Percentiles rank a stretch among this genome's conserved stretches.
phyloP scores from a whole-genome alignment of 2,797 vertebrate genomes.

The Poeciliopsis presidionis region DNA sequence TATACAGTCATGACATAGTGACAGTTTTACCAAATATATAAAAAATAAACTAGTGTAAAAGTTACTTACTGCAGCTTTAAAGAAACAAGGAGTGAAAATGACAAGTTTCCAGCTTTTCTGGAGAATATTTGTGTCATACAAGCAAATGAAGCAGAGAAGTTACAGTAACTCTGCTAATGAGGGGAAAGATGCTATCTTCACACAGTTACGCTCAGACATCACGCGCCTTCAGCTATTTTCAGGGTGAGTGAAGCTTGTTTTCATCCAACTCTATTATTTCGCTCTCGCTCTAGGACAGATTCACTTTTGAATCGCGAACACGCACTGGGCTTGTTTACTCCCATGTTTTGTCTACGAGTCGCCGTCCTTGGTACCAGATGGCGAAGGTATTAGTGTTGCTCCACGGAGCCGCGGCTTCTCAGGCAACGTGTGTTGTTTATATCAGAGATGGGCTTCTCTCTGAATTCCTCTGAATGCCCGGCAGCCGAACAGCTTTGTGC shows the following conservation, averaged over 20 bases:
- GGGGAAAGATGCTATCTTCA: slow-evolving; percentile 39
- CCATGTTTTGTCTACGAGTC: slow-evolving; percentile 13
- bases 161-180: slow-evolving; percentile 15
- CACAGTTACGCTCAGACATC: slow-evolving; percentile 14
- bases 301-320: slow-evolving; percentile 25
- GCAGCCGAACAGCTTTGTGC: neutral
- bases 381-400: slow-evolving; percentile 6
- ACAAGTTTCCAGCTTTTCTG: neutral
- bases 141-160: slow-evolving; percentile 5
- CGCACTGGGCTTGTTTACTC: neutral
- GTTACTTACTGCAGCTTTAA: neutral
- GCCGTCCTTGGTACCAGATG: slow-evolving; percentile 18
- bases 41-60: too few species aligned
- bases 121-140: neutral
- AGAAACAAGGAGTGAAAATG: neutral
- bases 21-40: too few species aligned
- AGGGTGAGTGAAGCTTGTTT: slow-evolving; percentile 14
- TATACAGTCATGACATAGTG: too few species aligned
- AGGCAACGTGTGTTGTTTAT: slow-evolving; percentile 4
- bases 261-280: slow-evolving; percentile 13
- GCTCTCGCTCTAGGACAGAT: slow-evolving; percentile 4
- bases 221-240: slow-evolving; percentile 15
- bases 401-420: slow-evolving; percentile 2
- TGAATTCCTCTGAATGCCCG: slow-evolving; percentile 12
- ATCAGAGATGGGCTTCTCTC: neutral